Conservation (phyloP, 2,113 vertebrate genomes). For the Daphoenositta chrysoptera region DNA sequence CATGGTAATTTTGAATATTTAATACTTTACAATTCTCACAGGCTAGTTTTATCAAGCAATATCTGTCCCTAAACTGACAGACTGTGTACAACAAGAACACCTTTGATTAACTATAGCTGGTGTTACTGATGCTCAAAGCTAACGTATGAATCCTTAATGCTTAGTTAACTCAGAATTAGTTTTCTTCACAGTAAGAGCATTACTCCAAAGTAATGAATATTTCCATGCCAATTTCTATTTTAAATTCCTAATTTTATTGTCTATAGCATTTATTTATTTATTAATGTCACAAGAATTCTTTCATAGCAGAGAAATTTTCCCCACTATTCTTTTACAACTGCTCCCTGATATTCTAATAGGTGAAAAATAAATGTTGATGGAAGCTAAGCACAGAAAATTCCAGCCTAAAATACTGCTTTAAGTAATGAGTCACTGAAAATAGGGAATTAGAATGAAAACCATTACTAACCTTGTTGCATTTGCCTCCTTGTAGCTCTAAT, state of each 20-base stretch:
- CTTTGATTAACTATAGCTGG: background rate
- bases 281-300: background rate
- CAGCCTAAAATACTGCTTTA: background rate
- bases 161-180: constrained; percentile 1
- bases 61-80: background rate
- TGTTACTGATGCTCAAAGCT: background rate
- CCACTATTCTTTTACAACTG: background rate
- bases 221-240: background rate
- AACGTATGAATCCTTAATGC: background rate
- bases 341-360: background rate
- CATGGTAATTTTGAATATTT: background rate
- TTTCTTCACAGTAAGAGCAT: background rate
- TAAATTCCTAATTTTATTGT: background rate
- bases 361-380: background rate
- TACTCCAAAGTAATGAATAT: background rate
- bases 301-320: background rate
- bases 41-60: background rate
- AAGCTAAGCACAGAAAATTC: background rate
- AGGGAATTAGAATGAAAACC: background rate
- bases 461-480: background rate
- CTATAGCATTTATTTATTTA: background rate
- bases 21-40: background rate
- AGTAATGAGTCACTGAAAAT: background rate
- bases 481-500: background rate
- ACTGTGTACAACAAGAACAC: background rate